Percentiles rank a stretch among this genome's conserved stretches.
Conservation (phyloP, 2,888 invertebrate genomes). For the Biston betularia region DNA sequence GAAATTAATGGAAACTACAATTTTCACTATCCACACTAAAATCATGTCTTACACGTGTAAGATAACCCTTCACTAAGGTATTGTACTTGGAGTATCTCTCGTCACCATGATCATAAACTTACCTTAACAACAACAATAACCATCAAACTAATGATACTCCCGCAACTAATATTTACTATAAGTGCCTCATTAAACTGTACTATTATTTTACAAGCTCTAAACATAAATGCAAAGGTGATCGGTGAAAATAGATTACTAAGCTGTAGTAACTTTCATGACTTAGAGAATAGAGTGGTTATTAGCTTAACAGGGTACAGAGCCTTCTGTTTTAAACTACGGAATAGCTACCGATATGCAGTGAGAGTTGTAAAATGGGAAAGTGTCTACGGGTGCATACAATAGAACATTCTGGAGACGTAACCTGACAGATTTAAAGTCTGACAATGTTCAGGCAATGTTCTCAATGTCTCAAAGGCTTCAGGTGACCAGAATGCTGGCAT, state of each 20-base stretch:
- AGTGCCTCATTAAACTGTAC: conserved; percentile 28
- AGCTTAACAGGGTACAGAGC: not conserved
- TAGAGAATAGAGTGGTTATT: conserved; percentile 2
- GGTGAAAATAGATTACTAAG: not conserved
- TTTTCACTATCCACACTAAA: too few relatives aligned
- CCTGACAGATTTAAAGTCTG: not conserved
- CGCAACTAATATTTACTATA: conserved; percentile 21
- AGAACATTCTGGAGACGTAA: not conserved
- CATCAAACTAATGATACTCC: conserved; percentile 21
- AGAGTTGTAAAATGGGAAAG: not conserved
- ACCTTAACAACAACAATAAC: conserved; percentile 26
- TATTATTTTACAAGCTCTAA: conserved; percentile 26
- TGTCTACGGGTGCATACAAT: not conserved
- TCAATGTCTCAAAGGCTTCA: too few relatives aligned
- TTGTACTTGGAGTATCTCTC: not conserved
- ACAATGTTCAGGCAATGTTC: not conserved
- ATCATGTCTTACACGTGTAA: too few relatives aligned
- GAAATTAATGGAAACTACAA: too few relatives aligned
- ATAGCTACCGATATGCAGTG: not conserved
- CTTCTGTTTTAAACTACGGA: not conserved
- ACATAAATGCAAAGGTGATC: conserved; percentile 14
- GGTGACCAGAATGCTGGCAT: too few relatives aligned
- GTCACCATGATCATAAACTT: conserved; percentile 17
- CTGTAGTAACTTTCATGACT: not conserved
- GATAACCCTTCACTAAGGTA: too few relatives aligned